Evolutionary conservation across 2,113 vertebrate genomes (phyloP), one percentile per base, ranked within the genome.

Genomic region (Motacilla alba): DNA sequence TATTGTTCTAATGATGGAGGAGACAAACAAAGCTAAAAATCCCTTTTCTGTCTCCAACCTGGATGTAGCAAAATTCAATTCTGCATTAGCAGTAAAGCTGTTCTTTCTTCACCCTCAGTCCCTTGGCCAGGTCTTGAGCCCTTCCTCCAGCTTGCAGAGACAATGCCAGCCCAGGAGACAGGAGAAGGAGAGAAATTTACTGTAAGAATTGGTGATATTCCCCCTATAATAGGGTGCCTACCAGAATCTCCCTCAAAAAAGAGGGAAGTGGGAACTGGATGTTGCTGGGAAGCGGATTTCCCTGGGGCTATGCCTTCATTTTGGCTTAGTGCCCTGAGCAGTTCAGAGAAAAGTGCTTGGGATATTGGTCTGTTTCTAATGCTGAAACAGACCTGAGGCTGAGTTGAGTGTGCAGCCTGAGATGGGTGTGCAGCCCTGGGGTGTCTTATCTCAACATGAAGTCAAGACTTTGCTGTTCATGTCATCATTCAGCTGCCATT

Each of bases 201-300:
- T 17, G 9, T 3, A 79, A 62, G 39, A 79, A 56, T n/a, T 72
- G 12, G 14, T 15, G 3, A 52, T 53, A 52, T 59, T 56, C 21
- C 30, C 33, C 20, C 8, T 37, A 13, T 33, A 64, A 9, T 2
- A 60, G 13, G 15, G 2, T 74, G 19, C 18, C 21, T 47, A 35
- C 23, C 33, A 35, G 43, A 30, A 15, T 69, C 7, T 5, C 10
- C 19, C 4, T 3, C 1, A 4, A 33, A 60, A 5, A 6, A 5
- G 27, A 28, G 21, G 30, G 11, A 63, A 12, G 20, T 63, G 47
- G 20, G 22, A 56, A 47, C 18, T 11, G 39, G 44, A 59, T 13
- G 5, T 13, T 44, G 13, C 46, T 64, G 33, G 30, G 15, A 52
- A 59, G 41, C 10, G 41, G 9, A 64, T 59, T 41, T 62, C 7